Percentiles rank a stretch among this genome's conserved stretches.
Evolutionary conservation across 2,888 invertebrate species (phyloP).

Genomic region (Acanthosepion pharaonis): DNA sequence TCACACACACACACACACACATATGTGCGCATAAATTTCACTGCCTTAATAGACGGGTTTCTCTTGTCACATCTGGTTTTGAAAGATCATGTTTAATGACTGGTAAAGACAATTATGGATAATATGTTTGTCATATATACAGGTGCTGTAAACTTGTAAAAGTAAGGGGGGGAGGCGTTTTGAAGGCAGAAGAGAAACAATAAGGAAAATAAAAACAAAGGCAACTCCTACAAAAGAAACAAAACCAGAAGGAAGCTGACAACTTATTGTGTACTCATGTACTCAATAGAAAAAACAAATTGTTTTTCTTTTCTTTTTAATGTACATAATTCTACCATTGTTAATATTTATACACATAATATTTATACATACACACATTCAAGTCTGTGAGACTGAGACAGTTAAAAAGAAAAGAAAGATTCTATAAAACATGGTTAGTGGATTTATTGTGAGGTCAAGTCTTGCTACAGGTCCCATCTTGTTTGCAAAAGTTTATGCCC

Average conservation of each 20-base stretch:
- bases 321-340: background rate
- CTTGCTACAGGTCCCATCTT: too few relatives aligned
- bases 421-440: too few relatives aligned
- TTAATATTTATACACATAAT: background rate
- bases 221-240: background rate
- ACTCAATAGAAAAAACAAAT: background rate
- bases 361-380: background rate
- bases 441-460: too few relatives aligned
- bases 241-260: background rate
- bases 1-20: background rate
- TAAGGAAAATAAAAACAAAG: background rate
- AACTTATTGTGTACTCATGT: background rate
- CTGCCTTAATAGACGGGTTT: background rate
- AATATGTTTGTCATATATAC: conserved; percentile 15
- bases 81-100: conserved; percentile 33
- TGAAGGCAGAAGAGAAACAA: background rate
- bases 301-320: background rate
- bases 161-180: background rate
- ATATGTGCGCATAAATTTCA: background rate
- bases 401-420: too few relatives aligned
- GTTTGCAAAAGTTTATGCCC: too few relatives aligned
- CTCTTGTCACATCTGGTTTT: conserved; percentile 33
- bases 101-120: conserved; percentile 33
- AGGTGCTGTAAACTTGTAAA: conserved; percentile 13
- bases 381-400: background rate